Percentiles rank a stretch among this genome's conserved stretches.
phyloP scores from a whole-genome alignment of 2,797 vertebrate species.

The Numenius phaeopus region DNA sequence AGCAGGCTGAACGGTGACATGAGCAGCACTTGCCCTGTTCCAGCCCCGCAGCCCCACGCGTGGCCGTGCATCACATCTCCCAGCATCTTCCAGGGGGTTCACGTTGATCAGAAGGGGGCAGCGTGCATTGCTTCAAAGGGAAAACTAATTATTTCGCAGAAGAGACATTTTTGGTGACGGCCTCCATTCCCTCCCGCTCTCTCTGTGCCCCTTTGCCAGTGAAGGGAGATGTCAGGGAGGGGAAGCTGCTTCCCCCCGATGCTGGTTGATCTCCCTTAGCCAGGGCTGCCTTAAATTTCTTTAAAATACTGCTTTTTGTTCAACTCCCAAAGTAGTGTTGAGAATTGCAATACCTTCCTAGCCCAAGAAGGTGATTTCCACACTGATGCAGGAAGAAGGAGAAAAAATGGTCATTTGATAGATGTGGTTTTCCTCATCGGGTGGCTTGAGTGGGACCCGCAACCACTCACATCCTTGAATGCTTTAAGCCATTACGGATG shows the following conservation, averaged over 20 bases:
- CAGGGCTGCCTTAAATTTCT: neutral
- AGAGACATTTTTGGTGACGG: neutral
- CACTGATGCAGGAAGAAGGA: neutral
- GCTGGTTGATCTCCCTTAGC: neutral
- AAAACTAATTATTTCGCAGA: neutral
- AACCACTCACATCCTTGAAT: neutral
- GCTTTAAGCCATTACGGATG: neutral
- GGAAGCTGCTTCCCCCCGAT: neutral
- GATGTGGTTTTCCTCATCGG: neutral
- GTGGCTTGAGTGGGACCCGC: neutral
- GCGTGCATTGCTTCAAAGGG: neutral
- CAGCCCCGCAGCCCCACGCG: accelerated
- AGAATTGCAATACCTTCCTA: neutral
- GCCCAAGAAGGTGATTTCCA: neutral
- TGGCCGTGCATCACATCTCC: neutral
- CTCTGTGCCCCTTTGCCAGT: neutral
- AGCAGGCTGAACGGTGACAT: neutral
- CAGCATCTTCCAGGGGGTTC: neutral
- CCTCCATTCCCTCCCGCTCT: neutral
- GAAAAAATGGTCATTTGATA: neutral
- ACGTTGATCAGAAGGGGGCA: neutral
- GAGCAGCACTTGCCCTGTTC: neutral
- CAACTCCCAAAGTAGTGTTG: neutral
- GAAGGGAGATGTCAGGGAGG: neutral
- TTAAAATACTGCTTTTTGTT: constrained; percentile 22